Base-by-base conservation (phyloP, 2,888 invertebrate species). In the Geotrupes spiniger region DNA sequence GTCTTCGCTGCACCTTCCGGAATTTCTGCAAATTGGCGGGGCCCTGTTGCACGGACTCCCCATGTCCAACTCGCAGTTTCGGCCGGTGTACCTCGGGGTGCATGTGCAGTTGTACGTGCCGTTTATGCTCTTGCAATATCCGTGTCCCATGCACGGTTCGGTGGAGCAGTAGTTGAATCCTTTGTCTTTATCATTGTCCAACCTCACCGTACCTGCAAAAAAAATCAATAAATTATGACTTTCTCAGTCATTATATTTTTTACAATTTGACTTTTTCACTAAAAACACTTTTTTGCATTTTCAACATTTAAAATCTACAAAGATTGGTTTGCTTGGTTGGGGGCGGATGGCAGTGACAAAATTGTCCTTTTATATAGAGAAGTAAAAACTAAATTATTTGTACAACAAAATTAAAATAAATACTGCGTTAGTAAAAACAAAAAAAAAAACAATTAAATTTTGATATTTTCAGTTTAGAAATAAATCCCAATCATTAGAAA, bases 41-140 rank as follows among this genome's bases (percentile, higher is more conserved):
- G 58, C 65, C 47, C 65, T 75, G 33, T 72, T 67, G 66, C 90
- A 90, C 0, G 87, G 87, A 57, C 85, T 80, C 41, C 89, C 89
- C 68, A 78, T 80, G 74, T 90, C 89, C 70, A 84, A 82, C 72
- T 92, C 86, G 74, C 93, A 93, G 75, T 91, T 90, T 75, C 87
- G 87, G 58, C 93, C 92, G 45, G 87, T 83, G 74, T 89, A 93
- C 45, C 91, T 82, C 25, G 89, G 84, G 48, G 85, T 80, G 76
- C 93, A 93, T 68, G 83, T 83, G 73, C 94, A 94, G 66, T 87
- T 86, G 73, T 91, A 92, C 70, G 77, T 79, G 65, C 91, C 90
- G 55, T 81, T 78, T 61, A 83, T 79, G 31, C 87, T 87, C 56
- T 87, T 82, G 73, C 90, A 91, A 37, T 80, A 82, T 45, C 91